Conservation (phyloP, 2,797 vertebrate species). For the Allobates femoralis region DNA sequence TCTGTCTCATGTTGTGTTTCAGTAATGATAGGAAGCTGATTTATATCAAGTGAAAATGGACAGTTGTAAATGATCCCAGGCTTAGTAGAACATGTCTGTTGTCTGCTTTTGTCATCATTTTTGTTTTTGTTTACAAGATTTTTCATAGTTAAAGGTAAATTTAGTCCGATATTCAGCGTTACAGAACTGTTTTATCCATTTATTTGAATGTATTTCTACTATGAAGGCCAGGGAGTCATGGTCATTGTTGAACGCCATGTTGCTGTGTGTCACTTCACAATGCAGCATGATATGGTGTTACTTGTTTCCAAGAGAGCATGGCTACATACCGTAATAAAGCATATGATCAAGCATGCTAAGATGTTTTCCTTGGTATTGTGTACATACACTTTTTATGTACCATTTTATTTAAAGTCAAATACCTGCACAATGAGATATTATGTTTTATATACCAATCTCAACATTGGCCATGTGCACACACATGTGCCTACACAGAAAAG, state of each 20-base stretch:
- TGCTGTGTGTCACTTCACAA: background rate
- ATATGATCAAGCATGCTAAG: too few species aligned
- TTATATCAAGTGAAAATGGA: background rate
- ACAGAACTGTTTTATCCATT: background rate
- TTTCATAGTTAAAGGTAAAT: background rate
- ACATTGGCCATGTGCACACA: too few species aligned
- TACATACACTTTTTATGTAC: too few species aligned
- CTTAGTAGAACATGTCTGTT: background rate
- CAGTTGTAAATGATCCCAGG: background rate
- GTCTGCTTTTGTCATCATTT: background rate
- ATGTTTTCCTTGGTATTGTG: too few species aligned
- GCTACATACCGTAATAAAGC: too few species aligned
- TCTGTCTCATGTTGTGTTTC: constrained; percentile 3
- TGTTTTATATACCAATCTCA: too few species aligned
- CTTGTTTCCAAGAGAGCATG: too few species aligned
- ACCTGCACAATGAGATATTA: too few species aligned
- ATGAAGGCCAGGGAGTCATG: background rate
- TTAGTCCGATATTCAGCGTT: background rate
- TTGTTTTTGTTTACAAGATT: background rate
- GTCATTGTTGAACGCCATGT: background rate
- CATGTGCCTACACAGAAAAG: too few species aligned
- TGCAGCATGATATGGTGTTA: background rate
- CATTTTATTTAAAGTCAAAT: too few species aligned
- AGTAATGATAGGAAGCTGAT: background rate
- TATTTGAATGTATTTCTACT: background rate